These are phyloP conservation scores for Rhodophaea formosa DNA, from an alignment of 2,888 invertebrate species.

Conservation along the genomic window DNA sequence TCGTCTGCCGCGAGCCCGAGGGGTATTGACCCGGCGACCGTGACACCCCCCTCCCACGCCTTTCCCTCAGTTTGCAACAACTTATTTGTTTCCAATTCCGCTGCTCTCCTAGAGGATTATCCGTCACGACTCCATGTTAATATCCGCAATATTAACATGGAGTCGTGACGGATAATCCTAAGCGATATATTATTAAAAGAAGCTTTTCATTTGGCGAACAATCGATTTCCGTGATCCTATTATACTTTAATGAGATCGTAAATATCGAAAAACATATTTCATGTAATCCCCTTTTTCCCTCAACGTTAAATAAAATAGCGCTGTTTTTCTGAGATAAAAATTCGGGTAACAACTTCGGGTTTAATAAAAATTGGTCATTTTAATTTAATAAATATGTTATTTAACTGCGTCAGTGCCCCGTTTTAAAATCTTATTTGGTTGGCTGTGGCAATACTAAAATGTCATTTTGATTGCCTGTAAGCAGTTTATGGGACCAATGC, in stretches of 20 bases:
- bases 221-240: not conserved
- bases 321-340: not conserved
- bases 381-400: conserved; percentile 42
- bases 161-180: no score
- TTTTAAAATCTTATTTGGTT: conserved; percentile 45
- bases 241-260: not conserved
- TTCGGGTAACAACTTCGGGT: conserved; percentile 9
- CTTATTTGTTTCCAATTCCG: conserved; percentile 41
- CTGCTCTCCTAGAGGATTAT: conserved; percentile 25
- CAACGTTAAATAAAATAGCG: not conserved
- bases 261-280: not conserved
- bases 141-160: no score
- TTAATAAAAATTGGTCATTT: conserved; percentile 38
- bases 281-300: not conserved
- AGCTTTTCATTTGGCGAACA: not conserved
- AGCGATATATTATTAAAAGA: not conserved
- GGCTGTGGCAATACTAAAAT: conserved; percentile 30
- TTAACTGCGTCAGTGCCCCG: conserved; percentile 39
- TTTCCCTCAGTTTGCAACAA: conserved; percentile 33
- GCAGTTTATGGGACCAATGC: not conserved
- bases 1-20: conserved; percentile 47
- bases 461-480: not conserved
- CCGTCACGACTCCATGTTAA: conserved; percentile 26
- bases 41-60: conserved; percentile 54
- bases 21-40: conserved; percentile 71